Evolutionary conservation across 1,140 invertebrate genomes (phyloP).

Genomic region (Drosophila albomicans): DNA sequence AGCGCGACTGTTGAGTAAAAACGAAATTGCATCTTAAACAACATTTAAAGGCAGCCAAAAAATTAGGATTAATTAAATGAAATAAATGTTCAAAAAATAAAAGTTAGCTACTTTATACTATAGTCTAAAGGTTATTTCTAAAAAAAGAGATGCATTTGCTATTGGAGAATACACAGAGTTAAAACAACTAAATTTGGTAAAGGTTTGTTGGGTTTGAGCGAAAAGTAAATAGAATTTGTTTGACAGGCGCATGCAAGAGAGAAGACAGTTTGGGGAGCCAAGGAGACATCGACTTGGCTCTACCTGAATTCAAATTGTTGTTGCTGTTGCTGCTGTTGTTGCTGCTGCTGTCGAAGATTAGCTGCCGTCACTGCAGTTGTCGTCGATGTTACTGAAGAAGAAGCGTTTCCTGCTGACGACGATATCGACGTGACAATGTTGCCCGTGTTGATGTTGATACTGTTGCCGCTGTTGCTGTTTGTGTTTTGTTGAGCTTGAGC

Average conservation of each 20-base stretch:
- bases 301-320: constrained; percentile 84
- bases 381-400: constrained; percentile 64
- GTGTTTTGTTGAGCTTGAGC: constrained; percentile 36
- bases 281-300: constrained; percentile 67
- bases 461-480: constrained; percentile 30
- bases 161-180: background rate
- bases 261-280: constrained; percentile 56
- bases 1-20: constrained; percentile 87
- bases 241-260: constrained; percentile 58
- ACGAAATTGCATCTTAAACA: background rate
- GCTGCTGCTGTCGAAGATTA: constrained; percentile 42
- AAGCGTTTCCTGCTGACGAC: constrained; percentile 6
- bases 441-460: constrained; percentile 21
- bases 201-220: constrained; percentile 14
- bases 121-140: background rate
- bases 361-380: constrained; percentile 20
- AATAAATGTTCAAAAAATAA: background rate
- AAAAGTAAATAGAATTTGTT: constrained; percentile 7
- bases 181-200: background rate
- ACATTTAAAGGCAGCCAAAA: background rate
- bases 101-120: too few relatives aligned
- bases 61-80: background rate
- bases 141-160: constrained; percentile 20
- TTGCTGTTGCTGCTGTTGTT: constrained; percentile 59
- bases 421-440: constrained; percentile 27